Evolutionary conservation across 2,797 vertebrate genomes (phyloP), one percentile per base, ranked within the genome.

Genomic region (Columba guinea): DNA sequence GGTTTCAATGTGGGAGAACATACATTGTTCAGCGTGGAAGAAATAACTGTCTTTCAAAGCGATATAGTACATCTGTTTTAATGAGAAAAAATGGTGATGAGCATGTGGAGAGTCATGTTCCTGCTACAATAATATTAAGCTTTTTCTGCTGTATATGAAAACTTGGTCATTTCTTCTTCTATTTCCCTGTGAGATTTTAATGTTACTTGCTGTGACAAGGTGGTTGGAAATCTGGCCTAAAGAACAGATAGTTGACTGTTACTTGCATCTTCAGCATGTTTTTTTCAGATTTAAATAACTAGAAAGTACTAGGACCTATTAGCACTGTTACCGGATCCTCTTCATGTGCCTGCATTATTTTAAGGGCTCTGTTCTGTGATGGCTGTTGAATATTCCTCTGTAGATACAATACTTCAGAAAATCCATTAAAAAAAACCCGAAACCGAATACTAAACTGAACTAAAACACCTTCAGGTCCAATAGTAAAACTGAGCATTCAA

Each of bases 381-480:
- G 22, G 53, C 3, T 5, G 30, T 55, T 88, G 48, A 68, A 39
- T 78, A 53, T 90, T 90, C 27, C 28, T 74, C 60, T 80, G 7
- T 17, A 46, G 68, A 32, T 51, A 52, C 90, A 86, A 70, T 51
- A 76, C 16, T 74, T 73, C 20, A 52, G 46, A 75, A 86, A 79
- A 37, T 73, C 64, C 23, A 9, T 82, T 74, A 4, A 28, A n/a
- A 79, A 79, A 28, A 62, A 22, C 9, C 7, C 9, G 39, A 37
- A 6, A n/a, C 37, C 9, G 17, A 44, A 44, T 16, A 44, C 41
- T 8, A 58, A 17, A 3, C 1, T 1, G 2, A 62, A 27, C 30
- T 48, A 46, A 51, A 58, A 1, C 10, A 44, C 7, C 8, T 53
- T 65, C 70, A 26, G 80, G 9, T 37, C 46, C 51, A 34, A 1